Percentiles rank a stretch among this genome's conserved stretches.
phyloP scores from a whole-genome alignment of 2,113 vertebrate species.

The Muntiacus reevesi region DNA sequence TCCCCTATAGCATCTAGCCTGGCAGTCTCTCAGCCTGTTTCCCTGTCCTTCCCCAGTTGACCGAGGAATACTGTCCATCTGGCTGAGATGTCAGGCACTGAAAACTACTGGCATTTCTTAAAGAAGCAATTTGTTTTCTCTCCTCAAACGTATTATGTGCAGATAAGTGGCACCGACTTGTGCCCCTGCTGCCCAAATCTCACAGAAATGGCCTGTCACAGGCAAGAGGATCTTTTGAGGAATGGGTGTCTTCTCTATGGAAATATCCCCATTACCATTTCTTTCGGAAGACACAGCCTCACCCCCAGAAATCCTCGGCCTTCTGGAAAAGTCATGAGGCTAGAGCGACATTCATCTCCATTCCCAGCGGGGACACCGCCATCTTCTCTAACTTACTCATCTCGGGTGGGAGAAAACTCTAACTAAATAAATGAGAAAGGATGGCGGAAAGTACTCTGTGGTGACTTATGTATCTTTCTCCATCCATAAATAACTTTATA shows the following conservation, averaged over 20 bases:
- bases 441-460: conserved; percentile 75
- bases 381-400: conserved; percentile 76
- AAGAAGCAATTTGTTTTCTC: conserved; percentile 68
- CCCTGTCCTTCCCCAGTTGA: background rate
- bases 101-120: background rate
- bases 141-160: conserved; percentile 44
- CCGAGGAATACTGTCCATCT: conserved; percentile 24
- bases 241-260: conserved; percentile 69
- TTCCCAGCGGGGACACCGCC: conserved; percentile 69
- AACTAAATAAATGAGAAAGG: conserved; percentile 80
- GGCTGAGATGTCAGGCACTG: background rate
- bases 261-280: conserved; percentile 73
- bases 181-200: conserved; percentile 60
- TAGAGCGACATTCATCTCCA: conserved; percentile 76
- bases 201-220: conserved; percentile 68
- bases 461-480: conserved; percentile 82
- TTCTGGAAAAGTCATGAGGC: conserved; percentile 67
- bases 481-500: conserved; percentile 84
- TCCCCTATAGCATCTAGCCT: background rate
- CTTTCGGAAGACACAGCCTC: conserved; percentile 52
- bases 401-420: conserved; percentile 71
- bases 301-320: conserved; percentile 63
- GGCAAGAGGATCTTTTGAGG: conserved; percentile 66
- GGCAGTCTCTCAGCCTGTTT: background rate
- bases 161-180: conserved; percentile 38